Evolutionary conservation across 2,113 vertebrate species (phyloP).

Genomic region (Pundamilia nyererei): DNA sequence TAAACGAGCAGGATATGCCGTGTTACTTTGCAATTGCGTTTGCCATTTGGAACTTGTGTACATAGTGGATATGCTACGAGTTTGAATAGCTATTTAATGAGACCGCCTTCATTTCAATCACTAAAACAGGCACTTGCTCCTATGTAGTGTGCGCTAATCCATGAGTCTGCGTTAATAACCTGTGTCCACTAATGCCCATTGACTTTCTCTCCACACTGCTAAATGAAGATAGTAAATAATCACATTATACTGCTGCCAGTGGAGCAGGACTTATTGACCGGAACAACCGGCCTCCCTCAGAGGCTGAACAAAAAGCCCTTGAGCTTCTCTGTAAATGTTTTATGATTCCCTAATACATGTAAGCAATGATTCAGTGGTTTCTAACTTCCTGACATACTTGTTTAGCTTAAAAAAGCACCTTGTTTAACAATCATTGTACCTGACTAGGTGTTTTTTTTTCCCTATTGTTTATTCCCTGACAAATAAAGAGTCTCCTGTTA

Average conservation of each 20-base stretch:
- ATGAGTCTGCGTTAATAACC: conserved; percentile 46
- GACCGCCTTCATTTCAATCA: conserved; percentile 16
- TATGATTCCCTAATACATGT: neutral
- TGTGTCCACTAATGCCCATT: conserved; percentile 45
- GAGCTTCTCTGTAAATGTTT: conserved; percentile 18
- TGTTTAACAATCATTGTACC: neutral
- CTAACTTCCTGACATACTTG: neutral
- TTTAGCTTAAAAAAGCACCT: neutral
- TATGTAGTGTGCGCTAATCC: conserved; percentile 23
- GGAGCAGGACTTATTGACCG: conserved; percentile 33
- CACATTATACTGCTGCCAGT: conserved; percentile 28
- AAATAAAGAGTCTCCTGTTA: neutral
- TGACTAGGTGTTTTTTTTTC: neutral
- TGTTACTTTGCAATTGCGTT: conserved; percentile 1
- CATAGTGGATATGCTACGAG: conserved; percentile 1
- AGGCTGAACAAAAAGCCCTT: conserved; percentile 23
- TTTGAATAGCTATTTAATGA: conserved; percentile 47
- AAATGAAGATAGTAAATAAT: conserved; percentile 61
- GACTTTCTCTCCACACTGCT: conserved; percentile 35
- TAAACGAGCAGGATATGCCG: conserved; percentile 2
- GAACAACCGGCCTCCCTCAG: conserved; percentile 11
- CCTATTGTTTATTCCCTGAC: neutral
- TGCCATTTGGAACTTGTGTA: conserved; percentile 34
- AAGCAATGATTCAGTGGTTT: neutral
- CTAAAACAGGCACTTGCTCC: conserved; percentile 15